Evolutionary conservation across 2,113 vertebrate species (phyloP), one percentile per base, ranked within the genome.

Genomic region (Rhabdomys dilectus): DNA sequence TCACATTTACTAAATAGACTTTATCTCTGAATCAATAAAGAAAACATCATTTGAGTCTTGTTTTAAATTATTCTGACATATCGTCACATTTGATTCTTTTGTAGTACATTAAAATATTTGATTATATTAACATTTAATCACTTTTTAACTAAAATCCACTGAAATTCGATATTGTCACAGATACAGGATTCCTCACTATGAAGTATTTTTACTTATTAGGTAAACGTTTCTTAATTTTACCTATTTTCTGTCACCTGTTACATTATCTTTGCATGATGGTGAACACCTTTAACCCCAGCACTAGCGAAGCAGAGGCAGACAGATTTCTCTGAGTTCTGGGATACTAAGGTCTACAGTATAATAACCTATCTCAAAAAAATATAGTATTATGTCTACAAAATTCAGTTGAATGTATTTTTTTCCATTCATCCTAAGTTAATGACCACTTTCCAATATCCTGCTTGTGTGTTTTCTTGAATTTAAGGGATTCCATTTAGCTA

Each of bases 391-490:
- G 10, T 85, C 26, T 62, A 62, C 42, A 8, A 17, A 29, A 34
- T 64, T 58, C 0, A 39, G n/a, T 82, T 80, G 76, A 91, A 58
- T 48, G 80, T 73, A 70, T 3, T n/a, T 75, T 90, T 72, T 68
- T 39, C 26, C 3, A 22, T 68, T 90, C 31, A 48, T 1, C 4
- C 39, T 91, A 92, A 68, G 31, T 36, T 96, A 84, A 70, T 88
- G 42, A n/a, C 3, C 3, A 15, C 3, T 62, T 16, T 9, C 13
- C 2, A 91, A 21, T 66, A 93, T 96, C 16, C 45, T 77, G 48
- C n/a, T 92, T 15, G 0, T 86, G 72, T 95, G 29, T 94, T 94
- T 88, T 91, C 58, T n/a, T 72, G 95, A 51, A 92, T 89, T 94
- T 93, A 95, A 68, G 31, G 48, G 91, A 77, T 90, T 29, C 3